Conservation (phyloP, 2,888 invertebrate species). For the Campoplex nolae region DNA sequence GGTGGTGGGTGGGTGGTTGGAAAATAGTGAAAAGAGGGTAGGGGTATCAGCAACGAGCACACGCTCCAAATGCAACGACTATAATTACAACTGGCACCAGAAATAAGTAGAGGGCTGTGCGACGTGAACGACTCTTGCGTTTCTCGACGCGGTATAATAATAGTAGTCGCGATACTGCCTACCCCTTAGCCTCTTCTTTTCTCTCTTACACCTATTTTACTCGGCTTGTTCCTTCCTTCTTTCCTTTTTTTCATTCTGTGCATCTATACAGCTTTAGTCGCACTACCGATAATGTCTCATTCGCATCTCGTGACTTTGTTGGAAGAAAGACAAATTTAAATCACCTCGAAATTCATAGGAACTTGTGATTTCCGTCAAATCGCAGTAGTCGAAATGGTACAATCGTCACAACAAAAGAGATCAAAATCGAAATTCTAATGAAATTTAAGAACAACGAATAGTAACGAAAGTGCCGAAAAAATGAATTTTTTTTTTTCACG, state of each 20-base stretch:
- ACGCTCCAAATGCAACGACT: slow-evolving; percentile 71
- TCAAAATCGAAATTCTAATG: too few species aligned
- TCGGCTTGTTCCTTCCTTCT: slow-evolving; percentile 13
- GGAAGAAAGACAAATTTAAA: background rate
- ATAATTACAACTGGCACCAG: slow-evolving; percentile 66
- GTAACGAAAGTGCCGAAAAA: background rate
- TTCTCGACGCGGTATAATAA: slow-evolving; percentile 58
- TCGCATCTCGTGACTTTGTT: slow-evolving; percentile 35
- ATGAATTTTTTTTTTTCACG: background rate
- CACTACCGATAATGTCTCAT: slow-evolving; percentile 53
- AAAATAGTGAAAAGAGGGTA: slow-evolving; percentile 25
- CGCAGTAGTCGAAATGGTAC: background rate
- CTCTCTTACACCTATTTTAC: slow-evolving; percentile 8
- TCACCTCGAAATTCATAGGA: background rate
- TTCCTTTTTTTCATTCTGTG: background rate
- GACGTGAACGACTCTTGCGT: slow-evolving; percentile 57
- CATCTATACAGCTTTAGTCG: background rate
- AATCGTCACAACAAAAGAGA: background rate
- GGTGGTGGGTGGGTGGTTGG: slow-evolving; percentile 5
- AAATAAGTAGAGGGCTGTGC: slow-evolving; percentile 63
- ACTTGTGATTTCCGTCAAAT: background rate
- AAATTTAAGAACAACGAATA: background rate
- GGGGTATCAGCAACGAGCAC: slow-evolving; percentile 69
- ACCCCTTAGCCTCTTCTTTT: slow-evolving; percentile 11
- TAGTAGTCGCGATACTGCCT: slow-evolving; percentile 39